Evolutionary conservation across 2,797 vertebrate genomes (phyloP).

Genomic region (Anomalospiza imberbis): DNA sequence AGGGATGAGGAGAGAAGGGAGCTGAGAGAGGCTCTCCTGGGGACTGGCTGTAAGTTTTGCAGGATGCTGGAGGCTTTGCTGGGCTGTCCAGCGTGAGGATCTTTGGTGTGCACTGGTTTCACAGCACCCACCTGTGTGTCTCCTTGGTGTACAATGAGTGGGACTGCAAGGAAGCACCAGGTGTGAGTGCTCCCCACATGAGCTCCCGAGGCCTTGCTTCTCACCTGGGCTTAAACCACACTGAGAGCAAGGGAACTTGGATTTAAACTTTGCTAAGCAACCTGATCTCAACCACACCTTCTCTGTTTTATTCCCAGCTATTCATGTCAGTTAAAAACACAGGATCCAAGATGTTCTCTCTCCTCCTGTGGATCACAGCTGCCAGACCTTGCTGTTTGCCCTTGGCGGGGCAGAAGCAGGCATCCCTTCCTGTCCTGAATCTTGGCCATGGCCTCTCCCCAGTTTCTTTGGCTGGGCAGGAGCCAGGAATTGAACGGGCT

Average conservation of each 20-base stretch:
- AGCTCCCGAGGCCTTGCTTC: not conserved
- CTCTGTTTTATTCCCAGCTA: not conserved
- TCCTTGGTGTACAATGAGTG: not conserved
- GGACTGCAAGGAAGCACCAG: not conserved
- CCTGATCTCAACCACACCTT: not conserved
- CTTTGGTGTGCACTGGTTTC: not conserved
- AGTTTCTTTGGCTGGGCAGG: not conserved
- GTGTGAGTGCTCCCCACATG: rapidly evolving
- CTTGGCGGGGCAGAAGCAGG: not conserved
- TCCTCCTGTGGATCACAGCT: rapidly evolving
- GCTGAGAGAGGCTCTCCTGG: not conserved
- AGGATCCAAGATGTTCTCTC: not conserved
- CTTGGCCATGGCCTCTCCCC: not conserved
- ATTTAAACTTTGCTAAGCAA: not conserved
- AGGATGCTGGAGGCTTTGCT: not conserved
- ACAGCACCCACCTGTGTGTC: not conserved
- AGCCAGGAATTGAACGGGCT: not conserved
- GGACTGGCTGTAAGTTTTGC: not conserved
- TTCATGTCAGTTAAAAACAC: not conserved
- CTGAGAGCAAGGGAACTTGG: not conserved
- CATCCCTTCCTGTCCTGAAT: rapidly evolving
- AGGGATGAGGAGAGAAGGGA: not conserved
- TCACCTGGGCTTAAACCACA: not conserved
- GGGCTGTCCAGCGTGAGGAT: rapidly evolving
- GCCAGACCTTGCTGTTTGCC: not conserved